Base-by-base conservation (phyloP, 2,113 vertebrate genomes). In the Phylloscopus trochiloides region DNA sequence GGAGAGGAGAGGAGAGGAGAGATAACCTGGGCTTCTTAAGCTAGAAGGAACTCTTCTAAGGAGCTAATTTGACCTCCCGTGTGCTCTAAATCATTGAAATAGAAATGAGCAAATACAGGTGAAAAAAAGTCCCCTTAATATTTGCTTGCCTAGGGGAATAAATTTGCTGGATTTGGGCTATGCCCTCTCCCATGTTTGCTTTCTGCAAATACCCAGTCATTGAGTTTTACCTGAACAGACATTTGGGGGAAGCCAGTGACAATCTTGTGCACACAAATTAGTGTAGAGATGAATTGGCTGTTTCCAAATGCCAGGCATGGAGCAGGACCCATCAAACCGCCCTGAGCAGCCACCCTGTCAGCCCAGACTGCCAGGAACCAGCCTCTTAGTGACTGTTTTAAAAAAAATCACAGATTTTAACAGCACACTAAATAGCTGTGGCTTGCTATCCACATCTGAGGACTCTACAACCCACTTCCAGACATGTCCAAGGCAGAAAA, bases 81-180 rank as follows among this genome's bases (percentile, higher is more conserved):
- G 0, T 87, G 58, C 8, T 72, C 38, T 48, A 90, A 87, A 74
- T 78, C 38, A 59, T 85, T 58, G 54, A 83, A 88, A 88, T 63
- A 85, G 21, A 90, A 95, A 74, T 59, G 59, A 90, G 78, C 87
- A 96, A 96, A 96, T 73, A 94, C 3, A 36, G 59, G 51, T 2
- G 43, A 62, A 83, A 92, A 88, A 67, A 68, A 12, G 3, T 32
- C 58, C 43, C 71, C 63, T 40, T 74, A 86, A 88, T 93, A 96
- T 94, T 94, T 85, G 84, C 93, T 93, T 88, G 55, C 62, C 47
- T 43, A 40, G 67, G 47, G 93, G 82, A 96, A 95, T 79, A 84
- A 94, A 95, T 97, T 95, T 95, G 67, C 81, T 86, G 79, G 88
- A 47, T 67, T 88, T 90, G 71, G 78, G 88, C 75, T 90, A 45